Evolutionary conservation across 2,797 vertebrate genomes (phyloP), one percentile per base, ranked within the genome.

Genomic region (Leptatherina wallacei): DNA sequence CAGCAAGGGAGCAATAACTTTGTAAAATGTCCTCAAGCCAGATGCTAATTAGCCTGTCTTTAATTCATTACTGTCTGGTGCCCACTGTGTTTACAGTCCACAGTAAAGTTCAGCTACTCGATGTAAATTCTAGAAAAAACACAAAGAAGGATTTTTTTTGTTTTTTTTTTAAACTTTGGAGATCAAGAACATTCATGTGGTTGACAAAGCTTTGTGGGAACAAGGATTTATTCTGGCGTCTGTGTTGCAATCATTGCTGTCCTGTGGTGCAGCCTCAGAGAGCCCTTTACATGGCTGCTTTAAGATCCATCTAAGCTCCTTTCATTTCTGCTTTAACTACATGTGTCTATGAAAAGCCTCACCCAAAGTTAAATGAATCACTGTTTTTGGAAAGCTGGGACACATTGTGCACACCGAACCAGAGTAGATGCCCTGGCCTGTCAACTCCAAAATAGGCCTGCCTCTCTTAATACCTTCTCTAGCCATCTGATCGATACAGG

Each of bases 361-460:
- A 40, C 64, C 65, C 32, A 38, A 42, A 78, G 57, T 6, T 27
- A 78, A 80, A 20, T 54, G 38, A 35, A 55, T 51, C 27, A 35
- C 24, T 54, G 49, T 65, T 63, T 74, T 49, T 70, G 52, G 29
- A 68, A 80, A 71, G 52, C 69, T 0, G n/a, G 35, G 65, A 64
- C 80, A 83, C 80, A 75, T 18, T 72, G 64, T 78, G 70, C 77
- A 73, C 66, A 42, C 71, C 14, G 75, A 81, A 47, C 52, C 51
- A 51, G 75, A 89, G 73, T 64, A 85, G 79, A 88, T 83, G 62
- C 83, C 68, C 67, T 63, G 73, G 56, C 79, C 86, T 83, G 87
- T 90, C 82, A 83, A 72, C 83, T 85, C 64, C 77, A 73, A 89
- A 89, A 90, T 85, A 80, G 85, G 64, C 71, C 83, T 82, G 89